Conservation (phyloP, 2,797 vertebrate genomes). For the Columba guinea region DNA sequence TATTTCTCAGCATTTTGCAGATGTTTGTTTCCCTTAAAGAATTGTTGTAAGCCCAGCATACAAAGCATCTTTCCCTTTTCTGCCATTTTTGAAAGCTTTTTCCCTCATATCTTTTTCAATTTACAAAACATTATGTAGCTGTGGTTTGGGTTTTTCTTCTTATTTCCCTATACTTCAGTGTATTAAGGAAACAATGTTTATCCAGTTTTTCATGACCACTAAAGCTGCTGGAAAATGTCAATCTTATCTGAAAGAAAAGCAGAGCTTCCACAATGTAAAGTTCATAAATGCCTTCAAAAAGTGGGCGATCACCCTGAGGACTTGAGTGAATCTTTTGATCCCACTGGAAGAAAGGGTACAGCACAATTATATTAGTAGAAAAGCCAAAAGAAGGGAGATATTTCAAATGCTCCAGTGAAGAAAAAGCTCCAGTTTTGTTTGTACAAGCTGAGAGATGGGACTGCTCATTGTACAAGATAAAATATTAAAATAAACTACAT, state of each 20-base stretch:
- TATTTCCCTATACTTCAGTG: not conserved
- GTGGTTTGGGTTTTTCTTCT: not conserved
- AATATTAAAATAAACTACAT: not conserved
- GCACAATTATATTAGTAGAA: not conserved
- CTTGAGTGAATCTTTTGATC: not conserved
- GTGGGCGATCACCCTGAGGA: not conserved
- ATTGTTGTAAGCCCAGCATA: not conserved
- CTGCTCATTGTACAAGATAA: not conserved
- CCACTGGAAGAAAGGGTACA: not conserved
- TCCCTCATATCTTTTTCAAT: not conserved
- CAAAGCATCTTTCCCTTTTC: not conserved
- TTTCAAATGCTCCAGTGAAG: not conserved
- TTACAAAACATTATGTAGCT: not conserved
- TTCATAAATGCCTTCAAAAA: not conserved
- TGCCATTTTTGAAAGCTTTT: not conserved
- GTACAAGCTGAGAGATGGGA: rapidly evolving
- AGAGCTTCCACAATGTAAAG: not conserved
- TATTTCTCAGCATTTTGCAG: not conserved
- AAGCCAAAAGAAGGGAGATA: not conserved
- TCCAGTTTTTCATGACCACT: not conserved
- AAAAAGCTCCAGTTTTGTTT: not conserved
- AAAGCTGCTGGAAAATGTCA: not conserved
- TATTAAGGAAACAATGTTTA: not conserved
- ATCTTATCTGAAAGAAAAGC: not conserved
- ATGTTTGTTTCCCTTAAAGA: not conserved